Evolutionary conservation across 2,888 invertebrate species (phyloP).

Genomic region (Thereva unica): DNA sequence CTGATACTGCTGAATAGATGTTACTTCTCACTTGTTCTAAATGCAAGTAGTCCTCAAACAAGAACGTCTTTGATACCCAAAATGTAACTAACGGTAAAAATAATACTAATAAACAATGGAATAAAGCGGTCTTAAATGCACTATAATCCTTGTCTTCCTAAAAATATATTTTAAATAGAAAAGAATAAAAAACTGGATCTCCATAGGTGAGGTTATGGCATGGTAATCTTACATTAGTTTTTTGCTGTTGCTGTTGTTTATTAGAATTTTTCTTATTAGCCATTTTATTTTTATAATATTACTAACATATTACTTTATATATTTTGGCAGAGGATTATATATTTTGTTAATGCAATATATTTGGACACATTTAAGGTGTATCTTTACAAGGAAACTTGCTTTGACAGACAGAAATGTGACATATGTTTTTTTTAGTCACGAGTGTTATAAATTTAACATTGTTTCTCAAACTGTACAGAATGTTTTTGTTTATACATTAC

Average conservation of each 20-base stretch:
- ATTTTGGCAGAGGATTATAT: too few species aligned
- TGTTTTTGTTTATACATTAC: too few species aligned
- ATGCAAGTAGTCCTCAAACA: constrained; percentile 70
- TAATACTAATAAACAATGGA: constrained; percentile 76
- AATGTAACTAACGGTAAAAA: constrained; percentile 76
- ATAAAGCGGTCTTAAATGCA: constrained; percentile 75
- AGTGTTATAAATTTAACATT: too few species aligned
- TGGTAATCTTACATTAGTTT: constrained; percentile 29
- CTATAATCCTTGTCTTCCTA: constrained; percentile 65
- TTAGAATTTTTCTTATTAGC: constrained; percentile 36
- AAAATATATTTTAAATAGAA: constrained; percentile 33
- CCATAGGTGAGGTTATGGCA: not conserved
- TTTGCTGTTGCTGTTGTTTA: constrained; percentile 27
- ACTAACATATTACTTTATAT: too few species aligned
- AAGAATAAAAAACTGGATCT: not conserved
- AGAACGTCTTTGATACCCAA: constrained; percentile 68
- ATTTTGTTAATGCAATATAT: too few species aligned
- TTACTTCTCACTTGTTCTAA: constrained; percentile 67
- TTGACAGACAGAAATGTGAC: too few species aligned
- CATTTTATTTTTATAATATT: constrained; percentile 19
- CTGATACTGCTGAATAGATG: constrained; percentile 77
- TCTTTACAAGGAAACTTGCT: too few species aligned
- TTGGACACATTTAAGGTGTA: too few species aligned
- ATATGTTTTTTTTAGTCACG: too few species aligned
- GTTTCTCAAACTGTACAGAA: too few species aligned